Evolutionary conservation across 2,888 invertebrate species (phyloP), one percentile per base, ranked within the genome.

Genomic region (Melanargia galathea): DNA sequence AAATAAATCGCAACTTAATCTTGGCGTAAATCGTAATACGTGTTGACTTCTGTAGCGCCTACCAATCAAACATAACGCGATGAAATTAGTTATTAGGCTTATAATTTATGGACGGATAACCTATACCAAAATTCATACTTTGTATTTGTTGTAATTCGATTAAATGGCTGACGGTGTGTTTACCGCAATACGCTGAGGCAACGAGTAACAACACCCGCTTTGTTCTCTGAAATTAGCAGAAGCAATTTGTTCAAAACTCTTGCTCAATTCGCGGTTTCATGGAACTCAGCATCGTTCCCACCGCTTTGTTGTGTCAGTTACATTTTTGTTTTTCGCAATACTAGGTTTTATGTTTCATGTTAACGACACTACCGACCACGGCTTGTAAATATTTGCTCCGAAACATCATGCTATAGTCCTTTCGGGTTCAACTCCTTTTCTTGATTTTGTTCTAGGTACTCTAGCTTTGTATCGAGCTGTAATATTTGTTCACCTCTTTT

Each of bases 211-310:
- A 74, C 67, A 72, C 67, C 70, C 67, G 78, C 80, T 72, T 78
- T 86, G 82, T 89, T 86, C 83, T 78, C 52, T 73, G 84, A 81
- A 87, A 84, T 87, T 86, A 87, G 76, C 81, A 73, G 77, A 79
- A 78, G 79, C 77, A 74, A 73, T 78, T 85, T 81, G 79, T 80
- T 78, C 71, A 66, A 72, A 73, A 70, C 58, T 71, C 72, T 78
- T 83, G 77, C 79, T 79, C 75, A 85, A 82, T 82, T 75, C 71
- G 72, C 75, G 62, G 68, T 69, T 82, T 78, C 80, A 70, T 65
- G 68, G 79, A 83, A 80, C 63, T 61, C 59, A 62, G 38, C 57
- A 43, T 55, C 64, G 55, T 64, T 61, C 60, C 60, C 57, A 35
- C 51, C 57, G 22, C 63, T 63, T 56, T 64, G 64, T 62, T 60